These are phyloP conservation scores for Desmophyllum pertusum DNA, from an alignment of 92 coral and sea anemone genomes.

Conservation along the genomic window DNA sequence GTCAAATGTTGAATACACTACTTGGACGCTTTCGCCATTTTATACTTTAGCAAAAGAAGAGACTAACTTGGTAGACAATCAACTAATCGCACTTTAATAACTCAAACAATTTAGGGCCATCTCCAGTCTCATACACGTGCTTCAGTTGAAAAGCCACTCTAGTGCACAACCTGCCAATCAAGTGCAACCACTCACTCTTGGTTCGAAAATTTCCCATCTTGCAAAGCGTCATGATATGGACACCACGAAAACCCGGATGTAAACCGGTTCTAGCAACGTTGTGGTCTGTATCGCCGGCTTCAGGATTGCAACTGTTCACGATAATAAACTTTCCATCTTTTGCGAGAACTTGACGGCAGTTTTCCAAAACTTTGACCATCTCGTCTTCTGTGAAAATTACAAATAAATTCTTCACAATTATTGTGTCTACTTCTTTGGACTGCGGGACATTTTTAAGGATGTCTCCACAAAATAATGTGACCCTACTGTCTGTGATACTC, in stretches of 20 bases:
- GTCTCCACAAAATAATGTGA: conserved; percentile 21
- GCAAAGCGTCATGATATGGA: conserved; percentile 16
- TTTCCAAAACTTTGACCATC: conserved; percentile 32
- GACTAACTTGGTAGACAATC: too few species aligned
- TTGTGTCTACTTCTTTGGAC: conserved; percentile 27
- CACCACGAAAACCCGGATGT: conserved; percentile 19
- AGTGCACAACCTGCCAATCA: conserved; percentile 27
- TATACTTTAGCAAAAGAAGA: too few species aligned
- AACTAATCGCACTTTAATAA: too few species aligned
- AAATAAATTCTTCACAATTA: conserved; percentile 34
- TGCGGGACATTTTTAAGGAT: conserved; percentile 9
- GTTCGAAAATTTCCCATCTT: conserved; percentile 31
- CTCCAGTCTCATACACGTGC: too few species aligned
- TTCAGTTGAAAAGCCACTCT: conserved; percentile 28
- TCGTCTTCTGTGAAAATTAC: conserved; percentile 22
- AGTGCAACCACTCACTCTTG: conserved; percentile 20
- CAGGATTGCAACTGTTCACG: conserved; percentile 39
- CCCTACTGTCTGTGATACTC: neutral
- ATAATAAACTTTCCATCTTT: conserved; percentile 31
- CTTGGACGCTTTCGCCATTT: too few species aligned
- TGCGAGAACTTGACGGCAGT: conserved; percentile 20
- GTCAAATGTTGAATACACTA: too few species aligned
- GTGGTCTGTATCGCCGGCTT: conserved; percentile 24
- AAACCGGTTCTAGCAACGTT: conserved; percentile 16
- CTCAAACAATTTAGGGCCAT: too few species aligned